These are phyloP conservation scores for Sternarchorhynchus goeldii DNA, from an alignment of 2,797 vertebrate species.

Conservation along the genomic window DNA sequence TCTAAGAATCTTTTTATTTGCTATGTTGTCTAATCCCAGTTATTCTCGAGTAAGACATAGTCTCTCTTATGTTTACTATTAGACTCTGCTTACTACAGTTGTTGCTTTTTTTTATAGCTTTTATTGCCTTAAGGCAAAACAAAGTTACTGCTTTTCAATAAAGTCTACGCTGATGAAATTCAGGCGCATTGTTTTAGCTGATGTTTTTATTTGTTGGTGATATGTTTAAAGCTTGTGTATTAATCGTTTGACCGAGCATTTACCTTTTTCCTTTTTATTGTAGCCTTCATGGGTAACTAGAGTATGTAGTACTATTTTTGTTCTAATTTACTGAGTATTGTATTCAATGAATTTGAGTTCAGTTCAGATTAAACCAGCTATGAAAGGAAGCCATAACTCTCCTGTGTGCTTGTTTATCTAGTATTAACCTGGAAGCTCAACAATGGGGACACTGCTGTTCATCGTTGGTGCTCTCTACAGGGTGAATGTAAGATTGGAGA, in stretches of 20 bases:
- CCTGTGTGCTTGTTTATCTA: conserved; percentile 23
- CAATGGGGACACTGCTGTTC: background rate
- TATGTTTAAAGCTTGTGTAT: background rate
- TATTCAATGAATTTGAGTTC: conserved; percentile 26
- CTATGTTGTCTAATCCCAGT: conserved; percentile 67
- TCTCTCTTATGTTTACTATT: conserved; percentile 71
- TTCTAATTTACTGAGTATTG: conserved; percentile 23
- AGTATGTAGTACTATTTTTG: background rate
- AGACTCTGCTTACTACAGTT: conserved; percentile 69
- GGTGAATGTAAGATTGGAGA: conserved; percentile 2
- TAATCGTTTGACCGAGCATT: background rate
- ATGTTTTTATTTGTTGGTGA: conserved; percentile 1
- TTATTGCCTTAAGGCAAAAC: conserved; percentile 73
- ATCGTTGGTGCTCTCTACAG: conserved; percentile 39
- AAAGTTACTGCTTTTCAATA: conserved; percentile 74
- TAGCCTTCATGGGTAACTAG: conserved; percentile 5
- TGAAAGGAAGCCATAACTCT: conserved; percentile 27
- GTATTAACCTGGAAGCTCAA: conserved; percentile 3
- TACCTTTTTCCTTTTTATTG: conserved; percentile 32
- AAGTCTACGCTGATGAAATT: conserved; percentile 69
- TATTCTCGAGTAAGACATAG: conserved; percentile 71
- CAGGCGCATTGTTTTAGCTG: conserved; percentile 40
- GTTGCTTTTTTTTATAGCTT: conserved; percentile 72
- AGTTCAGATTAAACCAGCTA: conserved; percentile 41
- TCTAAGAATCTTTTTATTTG: conserved; percentile 64